Evolutionary conservation across 2,888 invertebrate species (phyloP).

Genomic region (Neoscelio sp.): DNA sequence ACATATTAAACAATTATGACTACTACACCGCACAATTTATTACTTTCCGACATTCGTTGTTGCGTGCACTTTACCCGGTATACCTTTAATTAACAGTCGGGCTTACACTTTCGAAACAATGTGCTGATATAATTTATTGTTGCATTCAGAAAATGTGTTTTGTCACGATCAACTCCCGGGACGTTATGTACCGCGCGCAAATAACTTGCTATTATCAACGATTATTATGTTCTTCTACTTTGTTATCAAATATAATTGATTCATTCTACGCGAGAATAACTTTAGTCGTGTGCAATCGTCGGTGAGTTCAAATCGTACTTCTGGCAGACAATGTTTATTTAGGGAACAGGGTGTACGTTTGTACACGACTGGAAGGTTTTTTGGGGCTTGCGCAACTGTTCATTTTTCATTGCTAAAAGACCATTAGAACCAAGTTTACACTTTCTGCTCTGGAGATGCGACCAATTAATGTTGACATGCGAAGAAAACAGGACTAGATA

Average conservation of each 20-base stretch:
- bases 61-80: conserved; percentile 51
- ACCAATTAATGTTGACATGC: too few relatives aligned
- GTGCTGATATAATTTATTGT: conserved; percentile 57
- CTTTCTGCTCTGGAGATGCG: too few relatives aligned
- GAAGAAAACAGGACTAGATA: too few relatives aligned
- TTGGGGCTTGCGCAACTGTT: too few relatives aligned
- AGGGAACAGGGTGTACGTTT: too few relatives aligned
- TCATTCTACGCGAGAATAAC: conserved; percentile 8
- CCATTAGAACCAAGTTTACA: too few relatives aligned
- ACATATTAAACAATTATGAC: conserved; percentile 65
- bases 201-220: conserved; percentile 29
- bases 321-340: too few relatives aligned
- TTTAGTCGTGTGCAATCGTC: background rate
- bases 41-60: conserved; percentile 57
- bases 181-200: conserved; percentile 8
- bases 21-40: conserved; percentile 56
- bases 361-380: too few relatives aligned
- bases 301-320: too few relatives aligned
- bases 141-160: conserved; percentile 32
- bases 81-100: conserved; percentile 58
- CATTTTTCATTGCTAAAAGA: too few relatives aligned
- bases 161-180: conserved; percentile 38
- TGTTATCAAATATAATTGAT: conserved; percentile 36
- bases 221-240: conserved; percentile 39
- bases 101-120: conserved; percentile 43